These are phyloP conservation scores for Cyphomyrmex costatus DNA, from an alignment of 1,140 invertebrate genomes.

Conservation along the genomic window DNA sequence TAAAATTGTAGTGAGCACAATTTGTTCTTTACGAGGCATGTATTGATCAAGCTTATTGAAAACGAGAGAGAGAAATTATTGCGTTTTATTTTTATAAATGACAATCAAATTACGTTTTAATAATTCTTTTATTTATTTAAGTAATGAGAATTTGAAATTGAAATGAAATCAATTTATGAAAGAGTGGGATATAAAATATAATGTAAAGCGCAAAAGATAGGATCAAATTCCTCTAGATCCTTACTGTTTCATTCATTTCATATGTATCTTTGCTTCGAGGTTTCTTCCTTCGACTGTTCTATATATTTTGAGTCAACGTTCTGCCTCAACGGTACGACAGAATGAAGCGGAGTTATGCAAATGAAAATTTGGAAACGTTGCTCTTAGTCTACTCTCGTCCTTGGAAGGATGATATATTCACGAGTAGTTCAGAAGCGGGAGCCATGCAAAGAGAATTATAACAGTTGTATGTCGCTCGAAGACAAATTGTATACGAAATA, in stretches of 20 bases:
- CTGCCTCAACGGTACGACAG: conserved; percentile 15
- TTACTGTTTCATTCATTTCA: conserved; percentile 39
- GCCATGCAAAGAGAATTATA: conserved; percentile 52
- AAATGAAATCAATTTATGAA: conserved; percentile 20
- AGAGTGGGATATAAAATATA: conserved; percentile 35
- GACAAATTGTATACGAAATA: conserved; percentile 29
- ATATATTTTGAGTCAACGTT: conserved; percentile 30
- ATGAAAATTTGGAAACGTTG: conserved; percentile 64
- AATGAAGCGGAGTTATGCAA: conserved; percentile 61
- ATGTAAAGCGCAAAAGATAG: conserved; percentile 48
- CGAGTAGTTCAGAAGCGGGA: conserved; percentile 25
- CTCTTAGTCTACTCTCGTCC: conserved; percentile 44
- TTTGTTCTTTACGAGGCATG: conserved; percentile 60
- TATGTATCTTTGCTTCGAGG: conserved; percentile 29
- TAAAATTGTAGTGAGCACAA: conserved; percentile 49
- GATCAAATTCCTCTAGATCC: background rate
- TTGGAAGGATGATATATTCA: conserved; percentile 43
- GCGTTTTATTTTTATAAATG: conserved; percentile 74
- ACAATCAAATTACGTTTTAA: conserved; percentile 64
- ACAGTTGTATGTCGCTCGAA: conserved; percentile 35
- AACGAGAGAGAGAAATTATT: background rate
- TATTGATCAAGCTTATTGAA: conserved; percentile 62
- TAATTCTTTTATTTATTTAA: conserved; percentile 76
- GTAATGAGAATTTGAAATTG: conserved; percentile 60
- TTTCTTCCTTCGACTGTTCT: conserved; percentile 22